Conservation (phyloP, 2,888 invertebrate genomes). For the Phortica okadai region DNA sequence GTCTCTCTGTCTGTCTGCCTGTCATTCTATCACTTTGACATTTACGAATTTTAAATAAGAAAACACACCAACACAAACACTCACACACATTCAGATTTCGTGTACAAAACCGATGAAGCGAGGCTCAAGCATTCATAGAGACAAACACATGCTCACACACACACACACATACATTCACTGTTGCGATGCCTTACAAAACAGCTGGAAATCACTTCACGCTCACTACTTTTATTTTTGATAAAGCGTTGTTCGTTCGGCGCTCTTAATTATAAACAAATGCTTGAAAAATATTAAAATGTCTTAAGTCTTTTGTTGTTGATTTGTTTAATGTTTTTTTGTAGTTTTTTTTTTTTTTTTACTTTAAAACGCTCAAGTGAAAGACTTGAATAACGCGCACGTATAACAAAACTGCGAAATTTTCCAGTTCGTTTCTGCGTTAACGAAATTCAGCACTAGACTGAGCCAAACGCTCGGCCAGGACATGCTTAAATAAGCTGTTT, state of each 20-base stretch:
- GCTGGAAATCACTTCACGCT: slow-evolving; percentile 2
- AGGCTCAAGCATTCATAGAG: slow-evolving; percentile 30
- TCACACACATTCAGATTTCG: slow-evolving; percentile 25
- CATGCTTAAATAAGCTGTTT: slow-evolving; percentile 52
- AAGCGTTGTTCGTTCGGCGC: too few species aligned
- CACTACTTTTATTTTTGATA: too few species aligned
- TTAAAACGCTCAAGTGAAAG: slow-evolving; percentile 40
- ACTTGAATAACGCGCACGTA: slow-evolving; percentile 43
- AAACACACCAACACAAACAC: slow-evolving; percentile 28
- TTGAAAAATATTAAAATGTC: too few species aligned
- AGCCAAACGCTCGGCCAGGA: slow-evolving; percentile 59
- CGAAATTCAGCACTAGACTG: slow-evolving; percentile 68
- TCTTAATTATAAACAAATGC: too few species aligned
- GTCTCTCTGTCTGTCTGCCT: slow-evolving; percentile 53
- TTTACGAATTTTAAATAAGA: slow-evolving; percentile 40
- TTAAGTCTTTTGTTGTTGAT: slow-evolving; percentile 25
- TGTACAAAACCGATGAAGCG: background rate
- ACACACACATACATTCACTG: background rate
- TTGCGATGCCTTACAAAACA: background rate
- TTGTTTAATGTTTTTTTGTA: slow-evolving; percentile 30
- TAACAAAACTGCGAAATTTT: background rate
- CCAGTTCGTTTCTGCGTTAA: slow-evolving; percentile 54
- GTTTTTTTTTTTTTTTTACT: slow-evolving; percentile 38
- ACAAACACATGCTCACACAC: slow-evolving; percentile 18
- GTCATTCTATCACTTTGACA: slow-evolving; percentile 63